Evolutionary conservation across 2,888 invertebrate species (phyloP).

Genomic region (Tetragonula carbonaria): DNA sequence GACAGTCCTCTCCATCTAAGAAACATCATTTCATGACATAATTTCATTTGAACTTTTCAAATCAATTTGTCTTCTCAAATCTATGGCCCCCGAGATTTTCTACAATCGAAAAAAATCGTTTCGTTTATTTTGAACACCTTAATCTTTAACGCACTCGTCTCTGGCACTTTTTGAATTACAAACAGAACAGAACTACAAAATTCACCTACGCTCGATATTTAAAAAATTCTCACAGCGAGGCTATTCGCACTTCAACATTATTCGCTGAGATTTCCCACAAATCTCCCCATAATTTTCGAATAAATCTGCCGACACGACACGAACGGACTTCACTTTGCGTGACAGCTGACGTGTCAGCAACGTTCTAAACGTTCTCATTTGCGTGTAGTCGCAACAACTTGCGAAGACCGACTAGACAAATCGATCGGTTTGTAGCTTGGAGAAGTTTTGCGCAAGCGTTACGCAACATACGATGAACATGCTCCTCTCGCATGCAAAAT

Average conservation of each 20-base stretch:
- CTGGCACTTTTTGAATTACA: background rate
- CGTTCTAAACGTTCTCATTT: background rate
- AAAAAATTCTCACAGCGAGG: too few relatives aligned
- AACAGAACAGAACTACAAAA: background rate
- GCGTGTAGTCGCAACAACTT: background rate
- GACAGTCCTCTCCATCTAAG: background rate
- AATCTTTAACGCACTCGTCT: background rate
- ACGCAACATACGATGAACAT: background rate
- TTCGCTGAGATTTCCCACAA: background rate
- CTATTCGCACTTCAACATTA: background rate
- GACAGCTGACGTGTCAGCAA: too few relatives aligned
- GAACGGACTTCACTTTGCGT: background rate
- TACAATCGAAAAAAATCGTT: background rate
- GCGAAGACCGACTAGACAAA: background rate
- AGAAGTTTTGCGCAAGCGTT: constrained; percentile 18
- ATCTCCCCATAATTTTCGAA: background rate
- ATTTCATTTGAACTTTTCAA: constrained; percentile 62
- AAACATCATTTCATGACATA: background rate
- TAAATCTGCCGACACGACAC: too few relatives aligned
- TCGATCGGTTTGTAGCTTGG: background rate
- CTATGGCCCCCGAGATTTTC: constrained; percentile 50
- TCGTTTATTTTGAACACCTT: constrained; percentile 6
- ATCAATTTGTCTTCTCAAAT: constrained; percentile 40
- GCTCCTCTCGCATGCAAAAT: background rate
- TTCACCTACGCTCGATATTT: background rate